phyloP scores from a whole-genome alignment of 2,797 vertebrate genomes.

The Microtus agrestis region DNA sequence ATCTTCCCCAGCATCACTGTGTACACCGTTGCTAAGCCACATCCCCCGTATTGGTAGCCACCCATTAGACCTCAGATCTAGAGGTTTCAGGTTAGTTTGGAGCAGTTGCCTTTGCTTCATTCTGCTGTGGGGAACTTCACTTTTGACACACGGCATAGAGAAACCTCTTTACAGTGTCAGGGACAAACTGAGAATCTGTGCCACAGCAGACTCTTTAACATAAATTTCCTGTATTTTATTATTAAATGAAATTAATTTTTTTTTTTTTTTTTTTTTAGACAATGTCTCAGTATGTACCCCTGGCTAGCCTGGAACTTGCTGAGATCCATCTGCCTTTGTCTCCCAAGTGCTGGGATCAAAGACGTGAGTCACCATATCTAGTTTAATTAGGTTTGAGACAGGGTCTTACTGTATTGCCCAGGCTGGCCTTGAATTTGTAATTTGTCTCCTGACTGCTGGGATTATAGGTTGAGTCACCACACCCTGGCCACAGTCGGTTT shows the following conservation, averaged over 20 bases:
- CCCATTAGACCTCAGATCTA: background rate
- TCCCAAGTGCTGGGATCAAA: background rate
- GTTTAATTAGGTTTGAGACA: background rate
- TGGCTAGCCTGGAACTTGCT: background rate
- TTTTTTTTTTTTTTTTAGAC: background rate
- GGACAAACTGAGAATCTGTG: background rate
- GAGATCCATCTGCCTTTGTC: background rate
- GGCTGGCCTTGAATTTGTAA: background rate
- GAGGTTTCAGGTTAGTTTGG: background rate
- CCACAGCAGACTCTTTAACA: background rate
- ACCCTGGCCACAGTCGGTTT: background rate
- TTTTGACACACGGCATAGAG: background rate
- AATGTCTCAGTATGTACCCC: background rate
- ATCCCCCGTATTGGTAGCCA: background rate
- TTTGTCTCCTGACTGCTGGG: background rate
- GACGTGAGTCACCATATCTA: background rate
- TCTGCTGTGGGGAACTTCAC: background rate
- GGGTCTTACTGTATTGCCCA: background rate
- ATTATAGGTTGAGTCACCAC: background rate
- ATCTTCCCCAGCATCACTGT: background rate
- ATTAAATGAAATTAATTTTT: background rate
- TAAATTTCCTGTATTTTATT: background rate
- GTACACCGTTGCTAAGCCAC: conserved; percentile 11
- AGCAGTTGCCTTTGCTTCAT: conserved; percentile 18
- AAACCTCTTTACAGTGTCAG: background rate